phyloP scores from a whole-genome alignment of 2,797 vertebrate genomes.

The Hypotaenidia okinawae region DNA sequence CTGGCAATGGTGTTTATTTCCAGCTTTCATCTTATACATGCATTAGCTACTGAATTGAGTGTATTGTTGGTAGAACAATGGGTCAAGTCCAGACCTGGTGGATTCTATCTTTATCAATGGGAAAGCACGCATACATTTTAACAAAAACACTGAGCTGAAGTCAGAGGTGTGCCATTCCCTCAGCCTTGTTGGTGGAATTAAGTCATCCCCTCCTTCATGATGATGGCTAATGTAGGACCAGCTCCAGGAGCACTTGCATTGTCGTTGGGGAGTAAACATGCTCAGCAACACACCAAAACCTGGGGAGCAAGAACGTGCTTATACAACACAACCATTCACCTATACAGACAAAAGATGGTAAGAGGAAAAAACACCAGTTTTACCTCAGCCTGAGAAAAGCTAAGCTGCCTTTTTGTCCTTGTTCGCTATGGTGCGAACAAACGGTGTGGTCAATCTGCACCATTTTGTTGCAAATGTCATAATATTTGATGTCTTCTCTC shows the following conservation, averaged over 20 bases:
- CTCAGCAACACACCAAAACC: background rate
- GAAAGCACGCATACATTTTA: background rate
- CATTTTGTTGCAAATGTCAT: background rate
- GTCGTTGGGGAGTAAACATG: rapidly evolving
- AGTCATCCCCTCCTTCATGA: background rate
- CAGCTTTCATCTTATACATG: background rate
- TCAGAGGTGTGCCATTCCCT: background rate
- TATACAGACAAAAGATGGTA: background rate
- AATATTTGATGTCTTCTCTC: background rate
- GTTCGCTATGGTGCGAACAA: background rate
- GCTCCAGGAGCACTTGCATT: background rate
- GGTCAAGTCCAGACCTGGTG: slow-evolving; percentile 38
- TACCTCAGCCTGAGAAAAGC: background rate
- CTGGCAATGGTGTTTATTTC: slow-evolving; percentile 14
- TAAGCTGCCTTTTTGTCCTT: background rate
- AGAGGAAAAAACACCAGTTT: background rate
- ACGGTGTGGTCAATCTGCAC: background rate
- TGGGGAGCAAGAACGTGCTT: rapidly evolving
- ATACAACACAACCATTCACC: rapidly evolving
- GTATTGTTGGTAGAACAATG: slow-evolving; percentile 1
- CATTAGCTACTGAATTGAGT: slow-evolving; percentile 8
- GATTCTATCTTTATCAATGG: background rate
- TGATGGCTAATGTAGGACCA: rapidly evolving
- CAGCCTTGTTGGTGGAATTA: background rate
- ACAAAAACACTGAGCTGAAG: background rate